phyloP scores from a whole-genome alignment of 2,888 invertebrate genomes.

The Gryllus longicercus region DNA sequence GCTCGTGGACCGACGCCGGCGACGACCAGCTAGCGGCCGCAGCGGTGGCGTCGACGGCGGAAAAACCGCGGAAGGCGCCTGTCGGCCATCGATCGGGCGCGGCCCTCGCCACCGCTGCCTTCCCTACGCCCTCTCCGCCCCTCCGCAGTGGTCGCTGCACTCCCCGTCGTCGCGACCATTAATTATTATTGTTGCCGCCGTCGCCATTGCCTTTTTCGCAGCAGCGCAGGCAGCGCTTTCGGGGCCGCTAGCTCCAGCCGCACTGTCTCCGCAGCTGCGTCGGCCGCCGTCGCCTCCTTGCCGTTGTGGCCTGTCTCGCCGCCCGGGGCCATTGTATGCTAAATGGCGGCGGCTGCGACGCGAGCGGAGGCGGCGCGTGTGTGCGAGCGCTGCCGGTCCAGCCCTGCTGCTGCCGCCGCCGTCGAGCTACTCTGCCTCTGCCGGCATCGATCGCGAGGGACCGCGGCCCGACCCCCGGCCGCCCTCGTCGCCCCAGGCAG shows the following conservation, averaged over 20 bases:
- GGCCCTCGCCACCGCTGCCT: background rate
- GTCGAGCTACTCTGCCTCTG: too few relatives aligned
- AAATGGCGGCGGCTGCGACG: background rate
- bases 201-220: background rate
- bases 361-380: background rate
- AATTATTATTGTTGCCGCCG: background rate
- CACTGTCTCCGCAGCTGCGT: too few relatives aligned
- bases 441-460: too few relatives aligned
- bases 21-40: background rate
- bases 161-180: background rate
- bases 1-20: background rate
- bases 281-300: background rate
- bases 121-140: background rate
- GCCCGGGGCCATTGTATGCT: background rate
- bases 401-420: too few relatives aligned
- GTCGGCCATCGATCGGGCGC: background rate
- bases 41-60: background rate
- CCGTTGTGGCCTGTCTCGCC: background rate
- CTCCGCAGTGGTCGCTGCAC: background rate
- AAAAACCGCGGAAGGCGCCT: conserved; percentile 17
- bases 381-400: too few relatives aligned
- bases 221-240: background rate
- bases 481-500: too few relatives aligned
- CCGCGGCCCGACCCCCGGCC: too few relatives aligned
- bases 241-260: too few relatives aligned